A percentile compares a stretch with the other conserved stretches of the same genome.
phyloP scores from a whole-genome alignment of 2,113 vertebrate genomes.

The Bubo scandiacus region DNA sequence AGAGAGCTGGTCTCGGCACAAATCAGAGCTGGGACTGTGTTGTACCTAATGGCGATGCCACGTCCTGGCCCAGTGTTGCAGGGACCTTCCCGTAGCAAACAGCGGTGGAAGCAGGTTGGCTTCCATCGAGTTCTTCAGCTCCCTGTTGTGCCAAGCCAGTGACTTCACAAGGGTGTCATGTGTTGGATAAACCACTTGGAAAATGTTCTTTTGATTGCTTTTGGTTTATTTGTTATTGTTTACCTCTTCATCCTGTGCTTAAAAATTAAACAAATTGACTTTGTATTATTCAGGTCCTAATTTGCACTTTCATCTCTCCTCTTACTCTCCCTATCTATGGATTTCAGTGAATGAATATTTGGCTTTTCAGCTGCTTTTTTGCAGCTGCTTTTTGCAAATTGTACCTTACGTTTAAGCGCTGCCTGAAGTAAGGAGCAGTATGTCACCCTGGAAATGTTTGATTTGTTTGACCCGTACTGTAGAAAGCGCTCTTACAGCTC shows the following conservation, averaged over 20 bases:
- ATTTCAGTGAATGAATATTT: not conserved
- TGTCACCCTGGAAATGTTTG: not conserved
- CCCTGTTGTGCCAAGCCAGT: not conserved
- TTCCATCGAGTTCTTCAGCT: not conserved
- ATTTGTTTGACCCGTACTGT: rapidly evolving
- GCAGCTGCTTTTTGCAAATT: not conserved
- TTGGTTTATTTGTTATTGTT: not conserved
- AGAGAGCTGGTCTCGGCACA: not conserved
- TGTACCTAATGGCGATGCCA: rapidly evolving
- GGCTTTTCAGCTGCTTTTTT: not conserved
- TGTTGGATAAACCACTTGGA: not conserved
- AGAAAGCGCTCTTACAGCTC: not conserved
- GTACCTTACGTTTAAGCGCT: not conserved
- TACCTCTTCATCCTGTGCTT: not conserved
- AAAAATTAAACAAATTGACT: not conserved
- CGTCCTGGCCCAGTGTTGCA: not conserved
- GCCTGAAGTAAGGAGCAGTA: not conserved
- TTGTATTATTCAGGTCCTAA: not conserved
- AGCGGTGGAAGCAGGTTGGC: rapidly evolving
- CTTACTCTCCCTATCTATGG: not conserved
- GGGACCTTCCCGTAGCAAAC: rapidly evolving
- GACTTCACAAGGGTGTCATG: not conserved
- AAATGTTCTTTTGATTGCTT: not conserved
- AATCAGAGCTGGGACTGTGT: rapidly evolving
- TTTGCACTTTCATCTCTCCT: not conserved